Base-by-base conservation (phyloP, 2,797 vertebrate species). In the Spinus olivaceus region DNA sequence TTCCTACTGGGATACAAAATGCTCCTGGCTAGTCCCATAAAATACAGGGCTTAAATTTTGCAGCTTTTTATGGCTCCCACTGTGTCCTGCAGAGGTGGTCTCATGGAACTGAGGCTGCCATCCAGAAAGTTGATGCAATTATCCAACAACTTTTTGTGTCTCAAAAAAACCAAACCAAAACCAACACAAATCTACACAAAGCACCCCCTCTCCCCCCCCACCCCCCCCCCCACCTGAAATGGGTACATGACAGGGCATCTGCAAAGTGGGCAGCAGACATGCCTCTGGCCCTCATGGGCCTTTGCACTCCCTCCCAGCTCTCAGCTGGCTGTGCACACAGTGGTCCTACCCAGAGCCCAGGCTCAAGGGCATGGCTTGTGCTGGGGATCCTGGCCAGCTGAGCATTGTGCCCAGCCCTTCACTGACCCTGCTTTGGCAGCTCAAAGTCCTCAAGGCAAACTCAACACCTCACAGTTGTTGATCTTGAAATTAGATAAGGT, bases 1-100 rank as follows among this genome's bases (percentile, higher is more conserved):
- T 94, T 94, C 73, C 56, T 49, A 33, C n/a, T 57, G 37, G 51
- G n/a, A 90, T 63, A 83, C 49, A 70, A 54, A 90, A 79, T 42
- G 57, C 30, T 69, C 44, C 15, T 47, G 23, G 22, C 33, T 41
- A 80, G 51, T 44, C 12, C 49, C n/a, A 80, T 35, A 50, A 93
- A 94, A 85, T 2, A 59, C 0, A 5, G 9, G 24, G 33, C 49
- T 64, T 76, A 2, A 46, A 35, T 66, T 69, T 20, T 66, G 41
- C 56, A 51, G 51, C 17, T 27, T 80, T 86, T 93, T 80, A 67
- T 30, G 27, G n/a, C 28, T 81, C 20, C 22, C 9, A 15, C 44
- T 22, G 7, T 51, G 27, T 53, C 49, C 37, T 47, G 39, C 66
- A 73, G 49, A 92, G 66, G 19, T 17, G 19, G 16, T 37, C 51